phyloP scores from a whole-genome alignment of 2,888 invertebrate genomes.

The Acrocyrtus sp. region DNA sequence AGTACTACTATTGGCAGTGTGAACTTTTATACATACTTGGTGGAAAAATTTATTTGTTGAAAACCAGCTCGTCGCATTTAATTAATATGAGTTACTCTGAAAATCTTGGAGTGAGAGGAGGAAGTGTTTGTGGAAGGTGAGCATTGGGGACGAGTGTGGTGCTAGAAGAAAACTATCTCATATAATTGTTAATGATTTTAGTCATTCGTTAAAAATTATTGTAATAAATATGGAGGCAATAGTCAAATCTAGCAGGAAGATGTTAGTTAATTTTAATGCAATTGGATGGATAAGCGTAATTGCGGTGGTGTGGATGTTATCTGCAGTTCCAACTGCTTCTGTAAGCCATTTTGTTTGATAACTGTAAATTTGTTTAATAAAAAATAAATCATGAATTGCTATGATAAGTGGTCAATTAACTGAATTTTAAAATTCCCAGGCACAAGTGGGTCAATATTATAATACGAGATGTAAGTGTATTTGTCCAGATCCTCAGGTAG shows the following conservation, averaged over 20 bases:
- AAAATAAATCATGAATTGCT: background rate
- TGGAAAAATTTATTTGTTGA: no score
- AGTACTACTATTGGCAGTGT: no score
- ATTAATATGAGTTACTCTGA: no score
- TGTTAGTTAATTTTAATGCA: background rate
- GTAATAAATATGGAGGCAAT: no score
- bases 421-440: no score
- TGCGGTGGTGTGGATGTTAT: slow-evolving; percentile 9
- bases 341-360: slow-evolving; percentile 18
- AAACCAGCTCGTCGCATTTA: no score
- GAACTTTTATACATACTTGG: no score
- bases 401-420: no score
- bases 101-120: background rate
- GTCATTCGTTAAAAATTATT: no score
- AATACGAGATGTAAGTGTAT: slow-evolving; percentile 89
- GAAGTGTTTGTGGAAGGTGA: background rate
- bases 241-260: background rate
- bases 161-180: no score
- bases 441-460: slow-evolving; percentile 74
- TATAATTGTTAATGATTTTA: background rate
- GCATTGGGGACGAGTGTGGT: no score
- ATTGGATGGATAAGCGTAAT: background rate
- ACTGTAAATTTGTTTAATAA: background rate
- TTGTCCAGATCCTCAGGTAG: slow-evolving; percentile 81
- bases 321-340: slow-evolving; percentile 25